Conservation (phyloP, 2,888 invertebrate genomes). For the Cerastis rubricosa region DNA sequence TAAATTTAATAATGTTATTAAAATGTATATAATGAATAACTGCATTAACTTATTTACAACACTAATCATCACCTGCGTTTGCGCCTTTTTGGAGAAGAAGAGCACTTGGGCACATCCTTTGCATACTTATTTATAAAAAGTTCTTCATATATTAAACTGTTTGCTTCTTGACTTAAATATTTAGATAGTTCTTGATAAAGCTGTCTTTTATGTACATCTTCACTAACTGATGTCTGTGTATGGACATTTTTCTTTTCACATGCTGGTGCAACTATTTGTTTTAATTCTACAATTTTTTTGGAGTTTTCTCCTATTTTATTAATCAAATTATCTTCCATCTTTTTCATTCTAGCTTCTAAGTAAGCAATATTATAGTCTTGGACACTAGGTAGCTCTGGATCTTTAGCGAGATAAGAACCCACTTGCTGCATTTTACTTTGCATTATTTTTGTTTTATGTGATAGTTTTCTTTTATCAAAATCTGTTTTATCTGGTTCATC, state of each 20-base stretch:
- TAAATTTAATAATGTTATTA: constrained; percentile 40
- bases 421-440: constrained; percentile 46
- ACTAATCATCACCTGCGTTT: constrained; percentile 70
- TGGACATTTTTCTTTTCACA: constrained; percentile 62
- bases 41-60: constrained; percentile 31
- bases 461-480: constrained; percentile 49
- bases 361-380: constrained; percentile 76
- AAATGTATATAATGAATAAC: constrained; percentile 35
- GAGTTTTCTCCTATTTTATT: constrained; percentile 85
- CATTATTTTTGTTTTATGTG: constrained; percentile 12
- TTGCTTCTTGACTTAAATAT: constrained; percentile 80
- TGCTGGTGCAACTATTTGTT: constrained; percentile 66
- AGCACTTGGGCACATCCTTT: constrained; percentile 50
- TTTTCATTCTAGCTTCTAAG: constrained; percentile 81
- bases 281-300: constrained; percentile 79
- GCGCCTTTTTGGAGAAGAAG: constrained; percentile 70
- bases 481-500: constrained; percentile 67
- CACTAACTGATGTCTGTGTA: constrained; percentile 75
- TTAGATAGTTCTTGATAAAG: constrained; percentile 84
- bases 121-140: constrained; percentile 81
- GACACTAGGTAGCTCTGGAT: constrained; percentile 63
- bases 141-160: constrained; percentile 84
- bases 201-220: constrained; percentile 78
- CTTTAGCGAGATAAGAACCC: constrained; percentile 60
- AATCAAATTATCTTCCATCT: constrained; percentile 81